Evolutionary conservation across 2,797 vertebrate genomes (phyloP).

Genomic region (Dermochelys coriacea): DNA sequence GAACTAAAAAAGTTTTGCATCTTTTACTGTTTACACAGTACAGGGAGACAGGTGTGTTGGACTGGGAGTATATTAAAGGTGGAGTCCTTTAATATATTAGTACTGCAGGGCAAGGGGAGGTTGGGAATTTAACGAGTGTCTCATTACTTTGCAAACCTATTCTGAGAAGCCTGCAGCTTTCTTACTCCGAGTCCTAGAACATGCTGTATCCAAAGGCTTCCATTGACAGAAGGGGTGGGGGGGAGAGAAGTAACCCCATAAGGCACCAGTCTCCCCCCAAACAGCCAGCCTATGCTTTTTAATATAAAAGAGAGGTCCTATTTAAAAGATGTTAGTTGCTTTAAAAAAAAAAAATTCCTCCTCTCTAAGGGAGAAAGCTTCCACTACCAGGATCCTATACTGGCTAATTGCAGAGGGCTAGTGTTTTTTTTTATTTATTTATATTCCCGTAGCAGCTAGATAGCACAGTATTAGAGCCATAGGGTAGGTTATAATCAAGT

Average conservation of each 20-base stretch:
- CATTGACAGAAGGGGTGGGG: rapidly evolving
- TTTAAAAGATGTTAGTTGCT: neutral
- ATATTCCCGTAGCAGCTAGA: neutral
- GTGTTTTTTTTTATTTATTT: neutral
- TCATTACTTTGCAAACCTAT: neutral
- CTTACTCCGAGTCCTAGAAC: neutral
- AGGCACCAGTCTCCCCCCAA: neutral
- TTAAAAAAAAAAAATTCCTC: neutral
- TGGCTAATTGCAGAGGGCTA: neutral
- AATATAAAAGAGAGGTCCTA: neutral
- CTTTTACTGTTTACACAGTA: neutral
- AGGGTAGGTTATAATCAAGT: rapidly evolving
- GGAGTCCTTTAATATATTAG: neutral
- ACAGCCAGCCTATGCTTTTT: neutral
- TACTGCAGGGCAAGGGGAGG: neutral
- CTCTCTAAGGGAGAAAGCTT: neutral
- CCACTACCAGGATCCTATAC: rapidly evolving
- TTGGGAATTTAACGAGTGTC: neutral
- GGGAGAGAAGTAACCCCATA: neutral
- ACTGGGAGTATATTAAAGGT: rapidly evolving
- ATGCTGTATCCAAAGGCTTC: rapidly evolving
- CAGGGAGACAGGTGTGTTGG: neutral
- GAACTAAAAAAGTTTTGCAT: no score
- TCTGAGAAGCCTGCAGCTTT: neutral
- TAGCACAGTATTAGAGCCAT: neutral